Evolutionary conservation across 2,113 vertebrate species (phyloP).

Genomic region (Cygnus atratus): DNA sequence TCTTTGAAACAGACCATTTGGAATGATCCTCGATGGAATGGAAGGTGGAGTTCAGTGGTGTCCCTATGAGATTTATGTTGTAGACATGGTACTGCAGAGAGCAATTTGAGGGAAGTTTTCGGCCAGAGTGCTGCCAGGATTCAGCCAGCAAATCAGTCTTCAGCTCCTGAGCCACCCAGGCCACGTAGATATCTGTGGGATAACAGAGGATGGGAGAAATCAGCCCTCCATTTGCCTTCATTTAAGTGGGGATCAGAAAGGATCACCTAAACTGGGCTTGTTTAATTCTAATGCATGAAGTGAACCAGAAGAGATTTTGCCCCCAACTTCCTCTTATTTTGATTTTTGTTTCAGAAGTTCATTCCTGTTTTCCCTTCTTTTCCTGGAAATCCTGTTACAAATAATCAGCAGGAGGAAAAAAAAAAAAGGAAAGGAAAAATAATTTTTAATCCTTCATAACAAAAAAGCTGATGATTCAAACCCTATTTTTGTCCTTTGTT

Average conservation of each 20-base stretch:
- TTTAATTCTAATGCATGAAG: background rate
- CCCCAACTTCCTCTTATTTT: background rate
- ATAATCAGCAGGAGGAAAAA: background rate
- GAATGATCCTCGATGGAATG: slow-evolving; percentile 86
- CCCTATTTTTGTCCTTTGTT: background rate
- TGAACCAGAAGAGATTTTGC: background rate
- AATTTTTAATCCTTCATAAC: background rate
- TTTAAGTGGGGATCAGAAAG: background rate
- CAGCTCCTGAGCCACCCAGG: slow-evolving; percentile 89
- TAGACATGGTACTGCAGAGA: slow-evolving; percentile 86
- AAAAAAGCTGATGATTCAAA: background rate
- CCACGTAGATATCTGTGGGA: slow-evolving; percentile 86
- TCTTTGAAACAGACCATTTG: slow-evolving; percentile 89
- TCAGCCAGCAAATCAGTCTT: slow-evolving; percentile 84
- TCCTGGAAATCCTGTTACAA: background rate
- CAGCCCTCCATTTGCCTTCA: background rate
- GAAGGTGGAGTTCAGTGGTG: slow-evolving; percentile 73
- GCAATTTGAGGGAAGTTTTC: slow-evolving; percentile 89
- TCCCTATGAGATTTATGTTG: slow-evolving; percentile 80
- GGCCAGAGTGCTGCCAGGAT: slow-evolving; percentile 82
- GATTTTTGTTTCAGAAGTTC: background rate
- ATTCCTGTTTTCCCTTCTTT: background rate
- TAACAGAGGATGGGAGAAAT: background rate
- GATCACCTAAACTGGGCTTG: rapidly evolving
- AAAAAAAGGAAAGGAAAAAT: background rate